Conservation (phyloP, 2,797 vertebrate species). For the Coccyzus lansbergi region DNA sequence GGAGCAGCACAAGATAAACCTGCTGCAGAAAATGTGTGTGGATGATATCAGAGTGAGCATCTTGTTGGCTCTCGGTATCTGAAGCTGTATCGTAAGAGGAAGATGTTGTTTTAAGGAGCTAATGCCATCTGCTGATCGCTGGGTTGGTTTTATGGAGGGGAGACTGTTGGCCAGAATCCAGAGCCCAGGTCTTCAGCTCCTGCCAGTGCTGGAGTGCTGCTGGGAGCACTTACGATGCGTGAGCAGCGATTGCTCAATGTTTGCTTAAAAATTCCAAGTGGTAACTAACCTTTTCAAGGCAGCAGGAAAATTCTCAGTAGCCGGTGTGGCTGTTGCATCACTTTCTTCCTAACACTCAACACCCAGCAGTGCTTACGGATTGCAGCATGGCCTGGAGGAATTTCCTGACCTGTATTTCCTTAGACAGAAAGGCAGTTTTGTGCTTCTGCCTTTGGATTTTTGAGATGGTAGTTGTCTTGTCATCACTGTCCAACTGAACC, state of each 20-base stretch:
- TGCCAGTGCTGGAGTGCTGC: not conserved
- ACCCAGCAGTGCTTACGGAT: not conserved
- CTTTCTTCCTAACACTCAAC: not conserved
- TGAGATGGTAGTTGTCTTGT: not conserved
- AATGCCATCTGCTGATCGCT: constrained; percentile 24
- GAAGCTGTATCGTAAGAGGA: not conserved
- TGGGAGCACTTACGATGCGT: not conserved
- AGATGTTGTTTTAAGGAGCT: not conserved
- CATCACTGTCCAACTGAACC: not conserved
- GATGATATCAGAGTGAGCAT: not conserved
- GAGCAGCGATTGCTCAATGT: not conserved
- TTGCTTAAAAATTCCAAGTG: not conserved
- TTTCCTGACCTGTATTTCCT: not conserved
- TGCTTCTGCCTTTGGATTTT: not conserved
- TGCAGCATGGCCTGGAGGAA: not conserved
- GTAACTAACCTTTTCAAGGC: not conserved
- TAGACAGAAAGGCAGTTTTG: not conserved
- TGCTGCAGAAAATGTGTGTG: not conserved
- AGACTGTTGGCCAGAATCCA: not conserved
- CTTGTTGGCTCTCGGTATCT: not conserved
- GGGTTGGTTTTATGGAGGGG: not conserved
- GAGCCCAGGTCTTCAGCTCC: not conserved
- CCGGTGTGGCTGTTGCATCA: accelerated
- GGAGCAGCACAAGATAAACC: not conserved
- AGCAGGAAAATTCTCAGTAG: too few relatives aligned